A percentile compares a stretch with the other conserved stretches of the same genome.
These are phyloP conservation scores for Actinostola sp. DNA, from an alignment of 92 coral and sea anemone genomes.

Conservation along the genomic window DNA sequence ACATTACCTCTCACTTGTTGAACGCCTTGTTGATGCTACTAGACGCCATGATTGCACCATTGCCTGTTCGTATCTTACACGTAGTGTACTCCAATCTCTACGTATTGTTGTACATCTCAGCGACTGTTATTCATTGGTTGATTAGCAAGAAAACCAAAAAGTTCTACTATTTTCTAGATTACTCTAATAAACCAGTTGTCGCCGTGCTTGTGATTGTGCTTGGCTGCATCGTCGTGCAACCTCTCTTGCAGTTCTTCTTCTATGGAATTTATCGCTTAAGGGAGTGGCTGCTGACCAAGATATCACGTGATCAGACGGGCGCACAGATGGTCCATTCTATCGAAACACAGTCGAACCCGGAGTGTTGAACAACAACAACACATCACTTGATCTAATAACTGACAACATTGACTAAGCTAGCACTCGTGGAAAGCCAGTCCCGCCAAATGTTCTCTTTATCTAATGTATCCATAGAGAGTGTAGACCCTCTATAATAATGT, in stretches of 20 bases:
- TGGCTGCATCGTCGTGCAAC: conserved; percentile 33
- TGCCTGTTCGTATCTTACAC: conserved; percentile 57
- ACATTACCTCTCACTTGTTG: conserved; percentile 40
- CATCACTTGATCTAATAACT: background rate
- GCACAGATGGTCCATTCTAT: background rate
- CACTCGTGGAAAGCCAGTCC: too few species aligned
- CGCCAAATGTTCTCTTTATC: too few species aligned
- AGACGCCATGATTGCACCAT: conserved; percentile 25
- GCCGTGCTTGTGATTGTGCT: conserved; percentile 19
- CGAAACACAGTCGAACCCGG: background rate
- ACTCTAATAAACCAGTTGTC: conserved; percentile 32
- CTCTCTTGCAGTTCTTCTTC: conserved; percentile 47
- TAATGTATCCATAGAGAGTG: too few species aligned
- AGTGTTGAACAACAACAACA: background rate
- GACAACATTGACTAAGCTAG: too few species aligned
- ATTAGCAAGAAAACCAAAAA: conserved; percentile 5
- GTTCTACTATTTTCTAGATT: conserved; percentile 53
- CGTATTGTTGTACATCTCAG: conserved; percentile 26
- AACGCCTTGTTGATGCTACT: conserved; percentile 48
- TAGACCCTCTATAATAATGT: too few species aligned
- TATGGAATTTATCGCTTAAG: conserved; percentile 50
- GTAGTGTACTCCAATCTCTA: conserved; percentile 37
- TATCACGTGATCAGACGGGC: background rate
- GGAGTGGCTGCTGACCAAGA: conserved; percentile 18
- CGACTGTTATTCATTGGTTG: conserved; percentile 41